Evolutionary conservation across 2,888 invertebrate species (phyloP).

Genomic region (Maniola hyperantus): DNA sequence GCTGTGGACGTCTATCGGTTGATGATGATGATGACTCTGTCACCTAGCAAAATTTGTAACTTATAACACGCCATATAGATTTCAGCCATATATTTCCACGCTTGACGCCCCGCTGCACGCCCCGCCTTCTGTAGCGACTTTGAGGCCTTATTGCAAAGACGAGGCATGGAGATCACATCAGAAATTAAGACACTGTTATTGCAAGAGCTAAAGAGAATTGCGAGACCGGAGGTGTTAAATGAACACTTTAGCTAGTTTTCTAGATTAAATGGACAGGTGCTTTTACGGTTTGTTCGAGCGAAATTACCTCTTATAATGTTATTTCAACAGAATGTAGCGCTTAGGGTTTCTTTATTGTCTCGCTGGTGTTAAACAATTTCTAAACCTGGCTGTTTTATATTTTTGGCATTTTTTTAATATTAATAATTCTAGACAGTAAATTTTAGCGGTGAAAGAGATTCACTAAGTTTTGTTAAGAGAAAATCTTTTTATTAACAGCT

Average conservation of each 20-base stretch:
- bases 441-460: neutral
- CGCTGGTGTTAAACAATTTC: neutral
- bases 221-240: conserved; percentile 32
- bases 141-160: conserved; percentile 20
- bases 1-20: too few species aligned
- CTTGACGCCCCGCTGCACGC: too few species aligned
- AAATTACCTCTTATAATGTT: conserved; percentile 20
- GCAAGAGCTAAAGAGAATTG: conserved; percentile 27
- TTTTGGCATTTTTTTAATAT: neutral
- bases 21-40: too few species aligned
- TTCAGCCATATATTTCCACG: too few species aligned
- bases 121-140: too few species aligned
- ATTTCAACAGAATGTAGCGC: conserved; percentile 1
- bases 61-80: too few species aligned
- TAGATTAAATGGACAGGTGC: conserved; percentile 24
- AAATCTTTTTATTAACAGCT: too few species aligned
- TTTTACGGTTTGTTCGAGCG: conserved; percentile 20
- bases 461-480: too few species aligned
- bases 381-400: neutral
- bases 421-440: neutral
- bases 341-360: neutral
- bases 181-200: conserved; percentile 26
- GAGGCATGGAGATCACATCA: conserved; percentile 9
- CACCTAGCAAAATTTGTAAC: too few species aligned
- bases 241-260: conserved; percentile 31